Evolutionary conservation across 1,140 invertebrate genomes (phyloP), one percentile per base, ranked within the genome.

Genomic region (Agrypnia vestita): DNA sequence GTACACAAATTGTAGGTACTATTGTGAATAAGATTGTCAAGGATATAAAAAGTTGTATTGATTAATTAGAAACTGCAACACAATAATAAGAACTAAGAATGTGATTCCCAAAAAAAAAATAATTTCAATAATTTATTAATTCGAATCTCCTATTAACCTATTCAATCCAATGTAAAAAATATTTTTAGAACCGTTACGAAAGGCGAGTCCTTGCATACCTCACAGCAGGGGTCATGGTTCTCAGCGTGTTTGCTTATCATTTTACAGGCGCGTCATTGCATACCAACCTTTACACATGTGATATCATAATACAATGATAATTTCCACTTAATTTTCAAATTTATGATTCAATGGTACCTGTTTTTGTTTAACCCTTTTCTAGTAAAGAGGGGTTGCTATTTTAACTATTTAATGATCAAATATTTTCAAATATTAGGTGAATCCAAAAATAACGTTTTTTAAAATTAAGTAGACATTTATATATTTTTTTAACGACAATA

Each of bases 111-210:
- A n/a, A n/a, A n/a, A n/a, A n/a, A n/a, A n/a, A n/a, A n/a, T n/a
- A 13, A 53, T n/a, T 3, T 53, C 51, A 15, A 55, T 55, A 0
- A 55, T 55, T 55, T 0, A 55, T 19, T 59, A 10, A 21, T 19
- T 59, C 55, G 15, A 6, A 35, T 59, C 17, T 19, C 17, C 15
- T 15, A 59, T 59, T 59, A 59, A 59, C 55, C 55, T 21, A 59
- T 59, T 59, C 55, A 59, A 13, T 11, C 53, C 12, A 25, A 35
- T 8, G 8, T 12, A 43, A 64, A 64, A 64, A 64, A 64, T 25
- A 59, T 59, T 15, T 59, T 59, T 19, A 59, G 55, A 64, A 64
- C 61, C 61, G 61, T 64, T 64, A 64, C n/a, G 61, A 64, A 64
- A 64, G 10, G 61, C 35, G 61, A 64, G 61, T 64, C 10, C 10